Conservation (phyloP, 2,113 vertebrate species). For the Prochilodus magdalenae region DNA sequence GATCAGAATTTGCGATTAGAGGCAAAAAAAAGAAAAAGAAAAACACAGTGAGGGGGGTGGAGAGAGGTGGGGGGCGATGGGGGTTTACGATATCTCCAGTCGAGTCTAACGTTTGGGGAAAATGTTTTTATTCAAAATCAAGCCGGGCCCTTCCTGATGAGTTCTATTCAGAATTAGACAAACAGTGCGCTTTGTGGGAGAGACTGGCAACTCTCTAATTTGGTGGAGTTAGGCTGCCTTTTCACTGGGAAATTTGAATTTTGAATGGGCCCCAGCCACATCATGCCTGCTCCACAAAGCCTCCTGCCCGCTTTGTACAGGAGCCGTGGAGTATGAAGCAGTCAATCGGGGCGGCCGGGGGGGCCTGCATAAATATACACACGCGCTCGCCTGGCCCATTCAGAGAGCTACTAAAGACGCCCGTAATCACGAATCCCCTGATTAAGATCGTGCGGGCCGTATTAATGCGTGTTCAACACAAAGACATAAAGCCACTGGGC, state of each 20-base stretch:
- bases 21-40: neutral
- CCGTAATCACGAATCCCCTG: slow-evolving; percentile 24
- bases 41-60: too few species aligned
- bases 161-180: slow-evolving; percentile 53
- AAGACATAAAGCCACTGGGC: slow-evolving; percentile 9
- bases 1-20: slow-evolving; percentile 54
- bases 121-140: slow-evolving; percentile 52
- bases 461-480: slow-evolving; percentile 40
- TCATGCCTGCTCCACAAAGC: slow-evolving; percentile 42
- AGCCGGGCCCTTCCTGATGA: slow-evolving; percentile 51
- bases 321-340: slow-evolving; percentile 44
- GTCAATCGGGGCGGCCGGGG: slow-evolving; percentile 11
- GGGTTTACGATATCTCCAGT: slow-evolving; percentile 27
- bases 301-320: slow-evolving; percentile 48
- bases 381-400: neutral
- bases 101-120: slow-evolving; percentile 13
- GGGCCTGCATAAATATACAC: slow-evolving; percentile 9
- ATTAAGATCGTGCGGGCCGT: slow-evolving; percentile 23
- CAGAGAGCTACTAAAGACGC: slow-evolving; percentile 5
- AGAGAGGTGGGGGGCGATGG: neutral
- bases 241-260: slow-evolving; percentile 51
- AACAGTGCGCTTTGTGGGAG: slow-evolving; percentile 46
- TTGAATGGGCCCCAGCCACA: slow-evolving; percentile 43
- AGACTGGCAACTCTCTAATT: slow-evolving; percentile 48
- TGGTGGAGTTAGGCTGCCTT: slow-evolving; percentile 41